Evolutionary conservation across 1,140 invertebrate genomes (phyloP), one percentile per base, ranked within the genome.

Genomic region (Drosophila truncata): DNA sequence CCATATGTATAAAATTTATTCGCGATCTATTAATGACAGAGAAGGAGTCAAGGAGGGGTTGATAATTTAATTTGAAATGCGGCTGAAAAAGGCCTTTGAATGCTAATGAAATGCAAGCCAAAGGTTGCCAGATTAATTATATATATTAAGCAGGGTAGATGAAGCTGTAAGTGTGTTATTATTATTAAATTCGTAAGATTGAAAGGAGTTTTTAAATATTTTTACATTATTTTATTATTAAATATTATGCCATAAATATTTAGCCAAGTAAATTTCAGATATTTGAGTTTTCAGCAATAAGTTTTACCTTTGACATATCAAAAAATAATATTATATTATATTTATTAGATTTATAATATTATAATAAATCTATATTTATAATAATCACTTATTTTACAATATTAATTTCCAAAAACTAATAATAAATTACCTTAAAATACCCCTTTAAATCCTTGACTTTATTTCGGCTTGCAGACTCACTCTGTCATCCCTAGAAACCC

Each of bases 1-100:
- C 42, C 71, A 63, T 46, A 74, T 74, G 46, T 50, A 73, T 72
- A 13, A 47, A 31, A 71, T 59, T 62, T 59, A 58, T 47, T 35
- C 31, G 31, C 46, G 27, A 37, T 35, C 55, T 61, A 73, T 61
- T 60, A 60, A 73, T 31, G 37, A 13, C 11, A n/a, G 25, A 11
- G 39, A 0, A 6, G 9, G 11, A 1, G 10, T n/a, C n/a, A n/a
- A n/a, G 7, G n/a, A 1, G 16, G 6, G 29, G 6, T 4, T 64
- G 82, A 63, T 85, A 84, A 84, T 85, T 84, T 62, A 84, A 85
- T 84, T 81, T 83, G 62, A 41, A 18, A 29, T 62, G 25, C n/a
- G 33, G 44, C 49, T 66, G 29, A 1, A 61, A 80, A 76, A 67
- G 33, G 47, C 59, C 62, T 64, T 61, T 67, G 39, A 67, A 52